A percentile compares a stretch with the other conserved stretches of the same genome.
phyloP scores from a whole-genome alignment of 2,888 invertebrate species.

The Leucozona laternaria region DNA sequence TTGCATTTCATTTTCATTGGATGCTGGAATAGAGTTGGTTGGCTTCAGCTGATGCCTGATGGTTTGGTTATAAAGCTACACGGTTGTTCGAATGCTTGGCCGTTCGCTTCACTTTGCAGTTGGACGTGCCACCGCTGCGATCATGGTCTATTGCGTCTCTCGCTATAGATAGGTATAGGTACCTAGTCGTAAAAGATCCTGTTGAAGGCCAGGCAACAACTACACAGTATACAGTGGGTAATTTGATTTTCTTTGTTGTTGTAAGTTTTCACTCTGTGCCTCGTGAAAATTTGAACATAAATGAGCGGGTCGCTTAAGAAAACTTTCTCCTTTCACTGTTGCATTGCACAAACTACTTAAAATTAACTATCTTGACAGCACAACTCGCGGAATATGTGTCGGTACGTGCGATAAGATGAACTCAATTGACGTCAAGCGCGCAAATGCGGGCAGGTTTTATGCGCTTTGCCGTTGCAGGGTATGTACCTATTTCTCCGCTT shows the following conservation, averaged over 20 bases:
- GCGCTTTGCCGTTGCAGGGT: neutral
- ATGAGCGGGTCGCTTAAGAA: constrained; percentile 28
- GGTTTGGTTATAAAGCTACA: constrained; percentile 7
- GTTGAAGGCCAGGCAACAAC: constrained; percentile 38
- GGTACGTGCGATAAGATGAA: constrained; percentile 59
- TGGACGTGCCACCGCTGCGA: constrained; percentile 53
- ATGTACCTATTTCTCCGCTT: neutral
- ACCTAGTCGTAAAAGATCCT: constrained; percentile 61
- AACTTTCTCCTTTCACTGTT: constrained; percentile 72
- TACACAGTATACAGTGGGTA: constrained; percentile 7
- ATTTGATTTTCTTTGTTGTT: constrained; percentile 41
- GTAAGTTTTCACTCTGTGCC: constrained; percentile 44
- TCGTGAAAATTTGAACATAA: constrained; percentile 58
- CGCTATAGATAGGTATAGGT: neutral
- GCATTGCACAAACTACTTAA: constrained; percentile 37
- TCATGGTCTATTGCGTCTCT: constrained; percentile 65
- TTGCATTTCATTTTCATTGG: constrained; percentile 62
- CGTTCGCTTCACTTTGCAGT: constrained; percentile 41
- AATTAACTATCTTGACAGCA: constrained; percentile 63
- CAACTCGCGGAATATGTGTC: constrained; percentile 32
- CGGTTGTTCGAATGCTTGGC: constrained; percentile 45
- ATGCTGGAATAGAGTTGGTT: constrained; percentile 27
- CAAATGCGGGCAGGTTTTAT: constrained; percentile 30
- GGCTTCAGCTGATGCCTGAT: neutral
- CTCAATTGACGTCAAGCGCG: constrained; percentile 45